Percentiles rank a stretch among this genome's conserved stretches.
phyloP scores from a whole-genome alignment of 1,140 invertebrate species.

The Drosophila carrolli region DNA sequence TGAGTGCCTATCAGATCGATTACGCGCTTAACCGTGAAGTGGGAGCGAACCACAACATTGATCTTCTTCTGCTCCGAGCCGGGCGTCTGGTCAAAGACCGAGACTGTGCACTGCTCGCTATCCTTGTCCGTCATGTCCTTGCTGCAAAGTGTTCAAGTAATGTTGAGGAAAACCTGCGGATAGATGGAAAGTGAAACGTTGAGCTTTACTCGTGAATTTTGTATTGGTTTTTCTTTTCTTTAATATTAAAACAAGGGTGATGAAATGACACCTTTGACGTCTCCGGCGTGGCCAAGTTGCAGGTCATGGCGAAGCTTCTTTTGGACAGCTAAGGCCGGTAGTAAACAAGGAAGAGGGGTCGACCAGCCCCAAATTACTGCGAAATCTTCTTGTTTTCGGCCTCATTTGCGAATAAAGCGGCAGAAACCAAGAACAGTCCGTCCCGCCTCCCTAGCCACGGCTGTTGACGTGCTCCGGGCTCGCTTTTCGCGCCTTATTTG shows the following conservation, averaged over 20 bases:
- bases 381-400: slow-evolving; percentile 61
- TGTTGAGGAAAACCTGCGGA: slow-evolving; percentile 32
- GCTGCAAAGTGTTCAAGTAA: slow-evolving; percentile 41
- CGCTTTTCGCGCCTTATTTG: slow-evolving; percentile 73
- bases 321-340: neutral
- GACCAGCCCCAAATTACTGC: slow-evolving; percentile 4
- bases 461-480: slow-evolving; percentile 35
- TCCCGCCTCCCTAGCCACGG: neutral
- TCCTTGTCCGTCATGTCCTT: slow-evolving; percentile 62
- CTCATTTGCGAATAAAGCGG: slow-evolving; percentile 71
- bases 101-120: slow-evolving; percentile 86
- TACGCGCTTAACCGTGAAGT: slow-evolving; percentile 85
- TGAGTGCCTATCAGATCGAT: slow-evolving; percentile 85
- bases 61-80: slow-evolving; percentile 83
- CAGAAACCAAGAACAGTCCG: slow-evolving; percentile 25
- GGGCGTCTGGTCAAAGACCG: slow-evolving; percentile 86
- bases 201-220: slow-evolving; percentile 37
- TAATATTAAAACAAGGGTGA: slow-evolving; percentile 8
- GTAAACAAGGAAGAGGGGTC: slow-evolving; percentile 47
- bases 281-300: slow-evolving; percentile 20
- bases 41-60: slow-evolving; percentile 85
- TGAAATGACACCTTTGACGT: slow-evolving; percentile 27
- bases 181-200: slow-evolving; percentile 5
- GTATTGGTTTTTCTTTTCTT: neutral
- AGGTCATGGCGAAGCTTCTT: slow-evolving; percentile 13